Evolutionary conservation across 2,113 vertebrate species (phyloP), one percentile per base, ranked within the genome.

Genomic region (Lampris incognitus): DNA sequence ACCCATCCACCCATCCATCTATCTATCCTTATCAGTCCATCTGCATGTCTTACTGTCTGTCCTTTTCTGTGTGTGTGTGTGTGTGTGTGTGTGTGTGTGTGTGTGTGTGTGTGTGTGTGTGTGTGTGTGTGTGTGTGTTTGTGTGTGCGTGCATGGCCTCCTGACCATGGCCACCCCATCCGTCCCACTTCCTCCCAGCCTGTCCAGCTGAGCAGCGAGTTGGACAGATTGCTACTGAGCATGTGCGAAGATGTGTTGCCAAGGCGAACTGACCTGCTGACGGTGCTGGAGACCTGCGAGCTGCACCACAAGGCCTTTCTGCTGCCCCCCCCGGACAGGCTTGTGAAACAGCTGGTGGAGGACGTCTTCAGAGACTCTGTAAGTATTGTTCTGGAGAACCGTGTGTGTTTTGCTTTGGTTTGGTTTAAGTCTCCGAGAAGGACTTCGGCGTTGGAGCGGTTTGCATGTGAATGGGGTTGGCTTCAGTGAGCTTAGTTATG

Each of bases 171-270:
- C 24, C 24, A 24, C 24, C 9, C 49, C 44, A n/a, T 36, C 24
- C 64, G 49, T 6, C 51, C 4, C 57, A 36, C 59, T 50, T 44
- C 37, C 57, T 48, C 2, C 11, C 79, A 97, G 96, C 93, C 94
- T 1, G 92, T 97, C 52, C 95, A 92, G 81, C 90, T 97, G 49
- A 91, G 87, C 4, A 85, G 94, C 8, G 89, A 92, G 2, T 66
- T 98, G 82, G 96, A 95, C 69, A 67, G 41, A 5, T 82, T 97
- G 64, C 80, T 98, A 69, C 91, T 97, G 79, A 95, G 90, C 60
- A 95, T 98, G 89, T 97, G 97, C 1, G 96, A 97, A 85, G 96
- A 97, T 63, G 59, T 91, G 74, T 90, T 91, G n/a, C 42, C 84
- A 1, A 89, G 87, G 78, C 90, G 95, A 9, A 83, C 87, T 1